Base-by-base conservation (phyloP, 2,888 invertebrate species). In the Polietes domitor region DNA sequence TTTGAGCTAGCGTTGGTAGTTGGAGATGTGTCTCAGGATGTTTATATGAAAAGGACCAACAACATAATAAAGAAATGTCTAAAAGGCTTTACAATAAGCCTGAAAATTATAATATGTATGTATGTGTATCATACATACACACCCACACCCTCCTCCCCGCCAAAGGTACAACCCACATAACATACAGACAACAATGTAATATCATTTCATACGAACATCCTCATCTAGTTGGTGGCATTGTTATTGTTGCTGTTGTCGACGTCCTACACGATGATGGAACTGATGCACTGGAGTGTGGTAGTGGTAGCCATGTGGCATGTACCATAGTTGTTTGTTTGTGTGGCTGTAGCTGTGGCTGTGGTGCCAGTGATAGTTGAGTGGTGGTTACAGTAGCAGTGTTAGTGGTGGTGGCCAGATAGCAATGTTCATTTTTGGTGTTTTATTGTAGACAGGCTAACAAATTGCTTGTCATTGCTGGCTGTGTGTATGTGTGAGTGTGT, bases 351-450 rank as follows among this genome's bases (percentile, higher is more conserved):
- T 2, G 9, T 61, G 24, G 2, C 5, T 26, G 26, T 37, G 63
- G 68, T 68, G 21, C 24, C 17, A 24, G 68, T 41, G 68, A 68
- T 68, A 68, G 68, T 68, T 68, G 37, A 41, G 68, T 68, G 43
- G 68, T 65, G 65, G 41, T 68, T 12, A 43, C 37, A 37, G 37
- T 65, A 15, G 58, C 17, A 26, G 58, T 24, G 68, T 15, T 28
- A 68, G 24, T 24, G 21, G 37, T 68, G 7, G 43, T 41, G 68
- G 37, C 21, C 32, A 4, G 19, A 65, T 32, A 65, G 65, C 37
- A 73, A 83, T 77, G 21, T 61, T 77, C n/a, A 32, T 61, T 80
- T 53, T 80, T 79, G 77, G 47, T 68, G 77, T 80, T 71, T 77
- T 15, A 80, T 77, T 26, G 55, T 6, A 71, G 55, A 58, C 74